A percentile compares a stretch with the other conserved stretches of the same genome.
Conservation (phyloP, 2,797 vertebrate genomes). For the Moxostoma hubbsi region DNA sequence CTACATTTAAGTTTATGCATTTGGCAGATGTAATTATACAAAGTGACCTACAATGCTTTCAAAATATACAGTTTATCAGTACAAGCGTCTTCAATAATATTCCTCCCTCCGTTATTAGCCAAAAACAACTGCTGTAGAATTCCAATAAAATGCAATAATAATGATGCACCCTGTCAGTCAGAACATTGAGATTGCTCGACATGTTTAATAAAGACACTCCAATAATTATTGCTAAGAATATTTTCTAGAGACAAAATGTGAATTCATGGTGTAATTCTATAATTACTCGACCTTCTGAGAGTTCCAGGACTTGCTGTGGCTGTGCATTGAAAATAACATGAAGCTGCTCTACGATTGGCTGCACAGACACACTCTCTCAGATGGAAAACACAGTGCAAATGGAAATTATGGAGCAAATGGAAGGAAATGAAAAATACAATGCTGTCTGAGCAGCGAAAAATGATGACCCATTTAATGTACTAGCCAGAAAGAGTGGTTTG, state of each 20-base stretch:
- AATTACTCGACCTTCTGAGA: constrained; percentile 36
- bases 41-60: too few species aligned
- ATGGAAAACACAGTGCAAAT: constrained; percentile 27
- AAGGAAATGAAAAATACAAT: constrained; percentile 33
- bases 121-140: constrained; percentile 19
- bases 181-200: constrained; percentile 33
- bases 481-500: neutral
- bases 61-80: too few species aligned
- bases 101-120: constrained; percentile 5
- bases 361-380: neutral
- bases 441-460: constrained; percentile 14
- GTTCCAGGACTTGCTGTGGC: constrained; percentile 33
- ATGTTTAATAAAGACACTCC: constrained; percentile 34
- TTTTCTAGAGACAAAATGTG: constrained; percentile 40
- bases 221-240: constrained; percentile 45
- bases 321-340: constrained; percentile 19
- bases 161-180: constrained; percentile 39
- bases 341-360: neutral
- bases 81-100: neutral
- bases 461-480: constrained; percentile 21
- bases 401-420: constrained; percentile 17
- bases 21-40: too few species aligned
- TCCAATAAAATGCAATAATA: neutral
- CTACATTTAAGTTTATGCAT: too few species aligned
- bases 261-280: constrained; percentile 35